phyloP scores from a whole-genome alignment of 2,113 vertebrate genomes.

The Ancistrus triradiatus region DNA sequence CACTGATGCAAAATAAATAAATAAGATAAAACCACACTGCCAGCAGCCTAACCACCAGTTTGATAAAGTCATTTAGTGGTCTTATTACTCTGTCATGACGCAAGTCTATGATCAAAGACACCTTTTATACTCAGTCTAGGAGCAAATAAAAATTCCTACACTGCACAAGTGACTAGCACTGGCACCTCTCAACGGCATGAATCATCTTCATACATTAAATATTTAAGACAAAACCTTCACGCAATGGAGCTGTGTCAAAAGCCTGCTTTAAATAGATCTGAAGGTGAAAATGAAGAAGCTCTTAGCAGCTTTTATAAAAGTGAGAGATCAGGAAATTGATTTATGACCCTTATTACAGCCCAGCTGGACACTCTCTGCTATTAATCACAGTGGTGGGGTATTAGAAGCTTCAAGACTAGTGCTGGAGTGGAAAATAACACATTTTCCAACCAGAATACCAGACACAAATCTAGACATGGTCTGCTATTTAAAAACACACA shows the following conservation, averaged over 20 bases:
- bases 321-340: constrained; percentile 28
- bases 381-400: constrained; percentile 12
- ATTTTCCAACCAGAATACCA: constrained; percentile 7
- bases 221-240: not conserved
- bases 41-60: not conserved
- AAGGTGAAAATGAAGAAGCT: not conserved
- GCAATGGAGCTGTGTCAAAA: not conserved
- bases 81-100: not conserved
- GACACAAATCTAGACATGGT: not conserved
- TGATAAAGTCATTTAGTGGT: constrained; percentile 3
- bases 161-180: no score
- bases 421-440: not conserved
- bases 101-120: no score
- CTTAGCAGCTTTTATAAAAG: not conserved
- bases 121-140: no score
- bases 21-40: not conserved
- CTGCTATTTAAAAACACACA: no score
- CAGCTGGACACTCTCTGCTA: constrained; percentile 10
- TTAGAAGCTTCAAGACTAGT: not conserved
- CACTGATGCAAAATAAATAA: not conserved
- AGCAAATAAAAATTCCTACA: no score
- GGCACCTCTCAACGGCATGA: no score
- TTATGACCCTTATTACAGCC: constrained; percentile 25
- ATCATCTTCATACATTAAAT: no score
- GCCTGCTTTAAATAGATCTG: constrained; percentile 2